Evolutionary conservation across 64 coral and sea anemone species (phyloP), one percentile per base, ranked within the genome.

Genomic region (Acropora tenuis): DNA sequence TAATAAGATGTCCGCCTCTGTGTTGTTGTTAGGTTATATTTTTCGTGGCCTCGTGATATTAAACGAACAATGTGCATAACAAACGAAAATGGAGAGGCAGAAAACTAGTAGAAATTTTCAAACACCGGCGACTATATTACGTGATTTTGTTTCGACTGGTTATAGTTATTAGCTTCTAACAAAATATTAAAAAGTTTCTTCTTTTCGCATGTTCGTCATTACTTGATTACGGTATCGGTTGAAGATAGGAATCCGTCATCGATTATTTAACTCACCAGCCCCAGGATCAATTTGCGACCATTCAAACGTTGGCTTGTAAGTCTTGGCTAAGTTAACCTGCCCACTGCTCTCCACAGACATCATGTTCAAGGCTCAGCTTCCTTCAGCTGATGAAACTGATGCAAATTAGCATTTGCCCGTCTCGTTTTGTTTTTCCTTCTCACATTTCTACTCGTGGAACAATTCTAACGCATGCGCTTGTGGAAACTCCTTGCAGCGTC

Each of bases 201-300:
- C 30, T 30, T 30, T 30, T 30, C 30, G 30, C 5, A 55, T 68
- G 63, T 68, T 68, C 3, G 11, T 17, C 12, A 13, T n/a, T 13
- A 11, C 63, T n/a, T 30, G 30, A 30, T 30, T 30, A 30, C 30
- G 30, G 30, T 30, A 30, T 30, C 30, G 30, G 30, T 30, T 30
- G 30, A 30, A 30, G 30, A 30, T 30, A 30, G 30, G 30, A 30
- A 30, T 30, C 30, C 30, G 30, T 30, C 30, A 30, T 30, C 30
- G 30, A 68, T 9, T 16, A 17, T 3, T 68, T 13, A 68, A 82
- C 52, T 82, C 53, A 82, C 79, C 79, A 1, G 79, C 79, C 17
- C 79, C 79, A 55, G 79, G 79, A 42, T 82, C 79, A 15, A 82
- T 82, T 82, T 63, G 6, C 6, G 79, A 82, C 79, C 79, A 82